A percentile compares a stretch with the other conserved stretches of the same genome.
phyloP scores from a whole-genome alignment of 53 echinoderm and acorn worm species.

The Zoroaster sp. region DNA sequence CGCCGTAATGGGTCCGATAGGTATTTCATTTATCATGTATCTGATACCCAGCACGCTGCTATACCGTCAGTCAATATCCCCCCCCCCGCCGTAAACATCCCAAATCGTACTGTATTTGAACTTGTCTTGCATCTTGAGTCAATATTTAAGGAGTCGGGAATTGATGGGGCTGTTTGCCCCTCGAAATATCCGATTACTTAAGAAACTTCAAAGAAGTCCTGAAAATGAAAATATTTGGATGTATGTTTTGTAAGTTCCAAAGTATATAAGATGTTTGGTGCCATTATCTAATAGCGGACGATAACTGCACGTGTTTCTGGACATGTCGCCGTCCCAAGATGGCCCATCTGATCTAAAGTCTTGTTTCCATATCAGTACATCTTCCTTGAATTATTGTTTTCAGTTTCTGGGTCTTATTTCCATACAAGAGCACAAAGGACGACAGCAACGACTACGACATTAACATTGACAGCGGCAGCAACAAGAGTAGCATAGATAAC shows the following conservation, averaged over 20 bases:
- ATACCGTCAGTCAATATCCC: constrained; percentile 4
- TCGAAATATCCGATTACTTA: background rate
- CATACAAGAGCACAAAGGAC: too few species aligned
- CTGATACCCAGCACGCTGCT: background rate
- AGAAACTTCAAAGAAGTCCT: background rate
- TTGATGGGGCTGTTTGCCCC: background rate
- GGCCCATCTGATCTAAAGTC: background rate
- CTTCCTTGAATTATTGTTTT: too few species aligned
- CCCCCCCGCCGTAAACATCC: background rate
- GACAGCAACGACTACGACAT: too few species aligned
- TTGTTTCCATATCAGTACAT: background rate
- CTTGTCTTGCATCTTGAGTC: background rate
- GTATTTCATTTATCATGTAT: background rate
- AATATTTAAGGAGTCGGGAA: background rate
- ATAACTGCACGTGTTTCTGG: background rate
- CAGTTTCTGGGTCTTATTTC: too few species aligned
- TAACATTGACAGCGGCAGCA: too few species aligned
- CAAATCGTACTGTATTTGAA: background rate
- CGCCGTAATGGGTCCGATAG: background rate
- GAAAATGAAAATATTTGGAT: background rate
- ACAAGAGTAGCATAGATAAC: too few species aligned
- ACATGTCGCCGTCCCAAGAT: background rate
- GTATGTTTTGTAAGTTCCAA: background rate
- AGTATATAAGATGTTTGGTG: too few species aligned
- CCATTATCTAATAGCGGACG: background rate